Conservation (phyloP, 2,797 vertebrate genomes). For the Microctenopoma stevenorrisi region DNA sequence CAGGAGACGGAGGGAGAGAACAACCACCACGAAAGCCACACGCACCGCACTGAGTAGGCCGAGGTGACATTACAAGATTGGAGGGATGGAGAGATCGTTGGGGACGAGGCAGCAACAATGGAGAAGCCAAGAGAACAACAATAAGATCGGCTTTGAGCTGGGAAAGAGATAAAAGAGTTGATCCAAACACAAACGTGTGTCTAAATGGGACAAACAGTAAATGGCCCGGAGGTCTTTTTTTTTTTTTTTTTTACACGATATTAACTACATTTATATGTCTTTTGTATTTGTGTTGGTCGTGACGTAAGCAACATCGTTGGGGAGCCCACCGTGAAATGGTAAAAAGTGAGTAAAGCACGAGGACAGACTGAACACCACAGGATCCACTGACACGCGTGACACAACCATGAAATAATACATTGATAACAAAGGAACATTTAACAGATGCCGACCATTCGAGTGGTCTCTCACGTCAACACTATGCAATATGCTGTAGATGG, state of each 20-base stretch:
- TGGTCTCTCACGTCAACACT: constrained; percentile 53
- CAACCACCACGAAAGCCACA: constrained; percentile 72
- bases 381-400: constrained; percentile 8
- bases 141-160: constrained; percentile 11
- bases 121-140: constrained; percentile 31
- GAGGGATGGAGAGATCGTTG: not conserved
- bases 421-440: not conserved
- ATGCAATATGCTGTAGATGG: constrained; percentile 58
- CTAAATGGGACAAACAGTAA: constrained; percentile 6
- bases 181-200: constrained; percentile 25
- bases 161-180: constrained; percentile 17
- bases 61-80: not conserved
- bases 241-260: constrained; percentile 32
- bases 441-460: constrained; percentile 21
- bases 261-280: constrained; percentile 46
- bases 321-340: constrained; percentile 45
- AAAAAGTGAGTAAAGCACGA: constrained; percentile 18
- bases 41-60: constrained; percentile 75
- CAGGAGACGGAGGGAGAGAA: constrained; percentile 81
- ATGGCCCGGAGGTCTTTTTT: not conserved
- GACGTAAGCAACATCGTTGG: constrained; percentile 52
- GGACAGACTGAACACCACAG: constrained; percentile 20
- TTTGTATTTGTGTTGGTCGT: constrained; percentile 60
- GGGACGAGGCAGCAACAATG: not conserved
- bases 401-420: constrained; percentile 12